phyloP scores from a whole-genome alignment of 2,113 vertebrate species.

The Triplophysa rosa region DNA sequence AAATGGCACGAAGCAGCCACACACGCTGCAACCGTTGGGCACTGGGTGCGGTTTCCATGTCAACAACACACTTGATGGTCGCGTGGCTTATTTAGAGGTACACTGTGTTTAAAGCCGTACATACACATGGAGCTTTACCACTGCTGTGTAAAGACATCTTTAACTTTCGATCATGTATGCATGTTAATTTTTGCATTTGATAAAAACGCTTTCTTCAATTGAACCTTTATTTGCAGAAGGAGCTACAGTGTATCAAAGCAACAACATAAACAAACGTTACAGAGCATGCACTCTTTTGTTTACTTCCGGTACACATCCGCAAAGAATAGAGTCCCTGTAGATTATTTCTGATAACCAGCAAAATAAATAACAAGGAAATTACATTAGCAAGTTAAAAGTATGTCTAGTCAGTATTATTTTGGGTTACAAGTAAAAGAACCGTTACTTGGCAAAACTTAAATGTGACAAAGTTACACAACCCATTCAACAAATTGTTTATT shows the following conservation, averaged over 20 bases:
- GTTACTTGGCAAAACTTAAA: too few species aligned
- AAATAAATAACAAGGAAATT: too few species aligned
- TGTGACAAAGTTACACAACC: too few species aligned
- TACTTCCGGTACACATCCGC: too few species aligned
- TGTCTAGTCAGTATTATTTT: too few species aligned
- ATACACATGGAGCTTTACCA: neutral
- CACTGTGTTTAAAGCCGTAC: neutral
- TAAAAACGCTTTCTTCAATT: neutral
- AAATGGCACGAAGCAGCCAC: neutral
- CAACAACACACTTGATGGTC: neutral
- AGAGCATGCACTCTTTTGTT: too few species aligned
- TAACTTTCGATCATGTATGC: neutral
- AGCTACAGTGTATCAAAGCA: neutral
- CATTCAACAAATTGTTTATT: too few species aligned
- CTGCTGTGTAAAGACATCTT: slow-evolving; percentile 8
- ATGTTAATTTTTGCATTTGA: neutral
- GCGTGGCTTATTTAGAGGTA: neutral
- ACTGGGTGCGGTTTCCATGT: slow-evolving; percentile 29
- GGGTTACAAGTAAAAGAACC: too few species aligned
- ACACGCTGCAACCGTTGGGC: slow-evolving; percentile 6
- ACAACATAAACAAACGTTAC: too few species aligned
- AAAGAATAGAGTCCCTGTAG: too few species aligned
- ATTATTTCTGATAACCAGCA: too few species aligned
- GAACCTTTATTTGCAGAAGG: neutral
- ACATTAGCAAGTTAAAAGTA: too few species aligned